A percentile compares a stretch with the other conserved stretches of the same genome.
phyloP scores from a whole-genome alignment of 2,797 vertebrate genomes.

The Pelodytes ibericus region DNA sequence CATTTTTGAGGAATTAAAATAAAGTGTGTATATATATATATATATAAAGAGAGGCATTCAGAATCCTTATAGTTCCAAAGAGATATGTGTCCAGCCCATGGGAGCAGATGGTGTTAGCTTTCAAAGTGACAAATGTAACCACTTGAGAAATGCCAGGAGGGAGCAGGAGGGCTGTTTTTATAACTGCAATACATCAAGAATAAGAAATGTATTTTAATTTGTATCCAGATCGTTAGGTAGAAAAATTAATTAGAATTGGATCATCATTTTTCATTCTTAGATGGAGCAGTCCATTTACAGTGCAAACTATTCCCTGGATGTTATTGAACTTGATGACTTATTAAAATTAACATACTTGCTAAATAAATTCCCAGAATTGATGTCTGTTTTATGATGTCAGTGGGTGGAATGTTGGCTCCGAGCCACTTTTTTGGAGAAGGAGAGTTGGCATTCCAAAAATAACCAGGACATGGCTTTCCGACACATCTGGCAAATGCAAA shows the following conservation, averaged over 20 bases:
- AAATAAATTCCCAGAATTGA: slow-evolving; percentile 38
- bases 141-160: background rate
- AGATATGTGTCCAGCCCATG: too few species aligned
- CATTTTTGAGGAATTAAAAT: too few species aligned
- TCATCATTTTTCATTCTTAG: slow-evolving; percentile 12
- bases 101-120: too few species aligned
- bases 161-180: background rate
- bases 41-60: too few species aligned
- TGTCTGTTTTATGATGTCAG: slow-evolving; percentile 14
- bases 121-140: background rate
- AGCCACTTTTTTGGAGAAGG: slow-evolving; percentile 17
- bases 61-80: too few species aligned
- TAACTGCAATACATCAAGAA: background rate
- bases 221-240: slow-evolving; percentile 1
- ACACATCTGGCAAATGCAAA: slow-evolving; percentile 43
- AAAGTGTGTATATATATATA: too few species aligned
- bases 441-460: background rate
- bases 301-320: background rate
- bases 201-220: slow-evolving; percentile 14
- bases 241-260: slow-evolving; percentile 2
- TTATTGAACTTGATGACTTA: slow-evolving; percentile 24
- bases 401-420: slow-evolving; percentile 17
- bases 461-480: slow-evolving; percentile 29
- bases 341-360: slow-evolving; percentile 34
- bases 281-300: slow-evolving; percentile 8